Conservation (phyloP, 2,797 vertebrate genomes). For the Myoxocephalus aenaeus region DNA sequence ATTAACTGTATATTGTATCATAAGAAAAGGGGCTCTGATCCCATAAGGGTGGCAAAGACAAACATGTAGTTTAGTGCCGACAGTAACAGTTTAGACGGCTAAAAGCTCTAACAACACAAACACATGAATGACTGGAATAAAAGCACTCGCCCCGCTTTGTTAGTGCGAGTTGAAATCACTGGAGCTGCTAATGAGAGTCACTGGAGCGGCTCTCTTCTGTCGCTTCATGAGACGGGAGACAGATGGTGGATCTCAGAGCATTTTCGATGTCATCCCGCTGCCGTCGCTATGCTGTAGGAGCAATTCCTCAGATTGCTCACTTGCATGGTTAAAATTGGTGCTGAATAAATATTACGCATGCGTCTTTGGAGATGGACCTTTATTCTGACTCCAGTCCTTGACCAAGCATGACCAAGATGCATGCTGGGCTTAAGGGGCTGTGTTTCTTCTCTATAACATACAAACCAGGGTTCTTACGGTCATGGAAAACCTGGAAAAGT, state of each 20-base stretch:
- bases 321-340: background rate
- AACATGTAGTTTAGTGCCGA: background rate
- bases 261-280: background rate
- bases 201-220: background rate
- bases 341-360: background rate
- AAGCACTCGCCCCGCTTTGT: background rate
- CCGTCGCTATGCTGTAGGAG: background rate
- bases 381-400: background rate
- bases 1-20: background rate
- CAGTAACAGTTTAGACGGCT: background rate
- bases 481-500: no score
- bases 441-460: background rate
- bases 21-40: background rate
- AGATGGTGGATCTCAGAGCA: slow-evolving; percentile 3
- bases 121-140: background rate
- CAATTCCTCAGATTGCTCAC: background rate
- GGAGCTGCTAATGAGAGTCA: slow-evolving; percentile 4
- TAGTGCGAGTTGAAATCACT: background rate
- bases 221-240: background rate
- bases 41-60: background rate
- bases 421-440: background rate
- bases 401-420: background rate
- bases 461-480: background rate
- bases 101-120: background rate
- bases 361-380: background rate